A percentile compares a stretch with the other conserved stretches of the same genome.
phyloP scores from a whole-genome alignment of 2,888 invertebrate species.

The Beris morrisii region DNA sequence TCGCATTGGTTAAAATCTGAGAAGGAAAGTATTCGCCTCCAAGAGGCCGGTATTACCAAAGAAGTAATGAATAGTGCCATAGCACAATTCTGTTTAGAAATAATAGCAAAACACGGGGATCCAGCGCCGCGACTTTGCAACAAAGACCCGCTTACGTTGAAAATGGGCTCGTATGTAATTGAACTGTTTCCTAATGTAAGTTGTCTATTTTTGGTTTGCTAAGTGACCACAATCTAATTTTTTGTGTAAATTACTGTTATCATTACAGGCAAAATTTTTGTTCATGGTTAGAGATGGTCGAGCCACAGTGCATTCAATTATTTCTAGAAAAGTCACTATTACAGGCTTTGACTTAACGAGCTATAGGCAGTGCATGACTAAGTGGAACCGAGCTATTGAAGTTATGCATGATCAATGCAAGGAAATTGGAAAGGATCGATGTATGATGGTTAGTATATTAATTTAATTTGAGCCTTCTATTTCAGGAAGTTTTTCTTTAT shows the following conservation, averaged over 20 bases:
- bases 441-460: constrained; percentile 66
- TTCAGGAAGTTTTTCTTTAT: too few species aligned
- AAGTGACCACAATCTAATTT: background rate
- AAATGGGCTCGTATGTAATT: constrained; percentile 92
- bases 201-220: constrained; percentile 10
- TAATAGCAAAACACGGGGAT: constrained; percentile 94
- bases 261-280: constrained; percentile 79
- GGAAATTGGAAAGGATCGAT: constrained; percentile 73
- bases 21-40: constrained; percentile 85
- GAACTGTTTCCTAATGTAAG: constrained; percentile 87
- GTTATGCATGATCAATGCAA: constrained; percentile 93
- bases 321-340: constrained; percentile 81
- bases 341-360: constrained; percentile 90
- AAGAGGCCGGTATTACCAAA: constrained; percentile 92
- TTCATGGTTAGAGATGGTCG: constrained; percentile 98
- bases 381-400: constrained; percentile 96
- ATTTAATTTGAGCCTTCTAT: too few species aligned
- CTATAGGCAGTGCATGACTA: constrained; percentile 91
- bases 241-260: constrained; percentile 8
- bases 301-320: constrained; percentile 98
- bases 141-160: constrained; percentile 97
- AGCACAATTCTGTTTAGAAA: constrained; percentile 94
- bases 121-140: constrained; percentile 95
- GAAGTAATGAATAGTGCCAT: constrained; percentile 93
- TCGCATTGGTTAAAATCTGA: constrained; percentile 95